A percentile compares a stretch with the other conserved stretches of the same genome.
Conservation (phyloP, 2,797 vertebrate species). For the Babyrousa celebensis region DNA sequence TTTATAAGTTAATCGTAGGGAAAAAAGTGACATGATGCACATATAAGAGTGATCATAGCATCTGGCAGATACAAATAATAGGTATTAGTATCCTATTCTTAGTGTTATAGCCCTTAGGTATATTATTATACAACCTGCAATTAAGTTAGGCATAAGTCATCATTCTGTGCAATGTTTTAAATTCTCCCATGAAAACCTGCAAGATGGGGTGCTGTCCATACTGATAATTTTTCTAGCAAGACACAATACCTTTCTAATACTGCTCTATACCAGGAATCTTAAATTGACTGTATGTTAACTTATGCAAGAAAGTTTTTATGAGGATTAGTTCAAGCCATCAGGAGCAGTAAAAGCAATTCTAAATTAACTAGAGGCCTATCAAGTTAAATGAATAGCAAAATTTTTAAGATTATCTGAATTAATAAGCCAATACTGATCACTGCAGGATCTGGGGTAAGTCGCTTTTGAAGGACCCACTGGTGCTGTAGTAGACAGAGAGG, state of each 20-base stretch:
- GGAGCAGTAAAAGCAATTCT: neutral
- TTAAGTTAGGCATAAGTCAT: neutral
- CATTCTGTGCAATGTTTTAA: neutral
- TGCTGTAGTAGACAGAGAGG: neutral
- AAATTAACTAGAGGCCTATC: neutral
- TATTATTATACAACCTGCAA: neutral
- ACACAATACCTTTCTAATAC: neutral
- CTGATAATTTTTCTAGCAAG: neutral
- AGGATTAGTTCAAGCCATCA: constrained; percentile 38
- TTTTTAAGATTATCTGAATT: constrained; percentile 2
- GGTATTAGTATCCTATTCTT: constrained; percentile 2
- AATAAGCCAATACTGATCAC: neutral
- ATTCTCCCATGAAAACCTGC: constrained; percentile 53
- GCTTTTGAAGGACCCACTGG: neutral
- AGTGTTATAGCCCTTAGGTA: neutral
- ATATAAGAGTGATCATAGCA: neutral
- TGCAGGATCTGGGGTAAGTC: neutral
- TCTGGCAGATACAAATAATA: neutral
- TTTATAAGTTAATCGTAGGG: neutral
- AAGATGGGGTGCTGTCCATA: neutral
- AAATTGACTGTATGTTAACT: neutral
- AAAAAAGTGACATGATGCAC: neutral
- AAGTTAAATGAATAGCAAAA: constrained; percentile 6
- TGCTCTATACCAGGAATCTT: neutral
- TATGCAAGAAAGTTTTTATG: neutral